phyloP scores from a whole-genome alignment of 2,797 vertebrate genomes.

The Oceanodroma leucorhoa region DNA sequence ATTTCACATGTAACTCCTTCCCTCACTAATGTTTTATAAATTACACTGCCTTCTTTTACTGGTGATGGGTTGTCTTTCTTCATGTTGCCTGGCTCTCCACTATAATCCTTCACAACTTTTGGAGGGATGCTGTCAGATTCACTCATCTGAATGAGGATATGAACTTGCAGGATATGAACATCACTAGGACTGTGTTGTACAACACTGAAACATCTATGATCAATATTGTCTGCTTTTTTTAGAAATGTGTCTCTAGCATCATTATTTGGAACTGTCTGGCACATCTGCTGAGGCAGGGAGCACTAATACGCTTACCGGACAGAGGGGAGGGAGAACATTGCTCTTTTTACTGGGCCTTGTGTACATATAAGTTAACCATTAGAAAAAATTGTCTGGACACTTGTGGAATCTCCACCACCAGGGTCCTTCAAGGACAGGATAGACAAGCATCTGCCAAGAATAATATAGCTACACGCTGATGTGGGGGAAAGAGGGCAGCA shows the following conservation, averaged over 20 bases:
- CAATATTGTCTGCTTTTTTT: background rate
- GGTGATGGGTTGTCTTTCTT: background rate
- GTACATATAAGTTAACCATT: background rate
- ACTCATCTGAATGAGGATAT: background rate
- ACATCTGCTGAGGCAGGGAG: background rate
- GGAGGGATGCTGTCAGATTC: background rate
- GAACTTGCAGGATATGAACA: background rate
- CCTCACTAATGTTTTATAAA: background rate
- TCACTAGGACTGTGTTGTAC: background rate
- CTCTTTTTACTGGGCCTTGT: background rate
- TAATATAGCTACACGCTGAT: fast-evolving
- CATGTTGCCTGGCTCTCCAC: background rate
- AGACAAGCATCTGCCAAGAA: background rate
- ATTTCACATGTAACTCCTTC: background rate
- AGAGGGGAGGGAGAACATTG: background rate
- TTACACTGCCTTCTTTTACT: background rate
- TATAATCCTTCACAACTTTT: background rate
- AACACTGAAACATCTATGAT: background rate
- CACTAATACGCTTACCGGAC: background rate
- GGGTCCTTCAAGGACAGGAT: background rate
- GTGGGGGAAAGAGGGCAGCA: background rate
- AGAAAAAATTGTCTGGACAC: background rate
- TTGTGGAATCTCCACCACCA: fast-evolving
- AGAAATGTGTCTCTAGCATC: background rate
- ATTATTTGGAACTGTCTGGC: background rate